A percentile compares a stretch with the other conserved stretches of the same genome.
Evolutionary conservation across 1,140 invertebrate genomes (phyloP).

Genomic region (Odontomachus brunneus): DNA sequence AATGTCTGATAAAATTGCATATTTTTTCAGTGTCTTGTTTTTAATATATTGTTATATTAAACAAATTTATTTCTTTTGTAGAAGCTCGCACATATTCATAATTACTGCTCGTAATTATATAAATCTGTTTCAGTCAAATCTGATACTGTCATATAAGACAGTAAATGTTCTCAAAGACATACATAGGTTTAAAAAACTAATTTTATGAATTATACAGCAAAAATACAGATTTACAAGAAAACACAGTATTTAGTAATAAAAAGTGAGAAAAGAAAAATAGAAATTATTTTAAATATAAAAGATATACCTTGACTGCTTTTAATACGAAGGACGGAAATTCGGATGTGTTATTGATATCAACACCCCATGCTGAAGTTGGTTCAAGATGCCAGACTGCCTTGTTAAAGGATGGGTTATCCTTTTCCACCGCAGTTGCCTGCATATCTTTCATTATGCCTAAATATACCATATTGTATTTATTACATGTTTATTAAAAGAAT

Average conservation of each 20-base stretch:
- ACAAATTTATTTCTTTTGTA: neutral
- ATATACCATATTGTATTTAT: conserved; percentile 78
- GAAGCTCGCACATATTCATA: neutral
- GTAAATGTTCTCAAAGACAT: neutral
- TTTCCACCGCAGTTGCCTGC: conserved; percentile 77
- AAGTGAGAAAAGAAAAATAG: conserved; percentile 17
- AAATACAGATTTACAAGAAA: conserved; percentile 47
- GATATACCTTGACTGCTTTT: conserved; percentile 84
- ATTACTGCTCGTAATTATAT: conserved; percentile 25
- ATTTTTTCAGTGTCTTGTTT: neutral
- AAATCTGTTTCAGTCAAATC: neutral
- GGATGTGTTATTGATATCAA: conserved; percentile 78
- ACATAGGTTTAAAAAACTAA: conserved; percentile 13
- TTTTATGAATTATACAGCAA: conserved; percentile 72
- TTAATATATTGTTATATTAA: neutral
- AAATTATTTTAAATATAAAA: conserved; percentile 21
- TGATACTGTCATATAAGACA: conserved; percentile 21
- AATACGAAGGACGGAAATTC: conserved; percentile 84
- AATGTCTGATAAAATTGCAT: neutral
- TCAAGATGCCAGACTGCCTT: conserved; percentile 80
- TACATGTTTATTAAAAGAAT: conserved; percentile 61
- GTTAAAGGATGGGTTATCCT: conserved; percentile 65
- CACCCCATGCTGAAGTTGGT: conserved; percentile 77
- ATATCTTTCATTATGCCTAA: conserved; percentile 82
- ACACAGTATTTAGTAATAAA: neutral